Conservation (phyloP, 2,113 vertebrate species). For the Orycteropus afer region DNA sequence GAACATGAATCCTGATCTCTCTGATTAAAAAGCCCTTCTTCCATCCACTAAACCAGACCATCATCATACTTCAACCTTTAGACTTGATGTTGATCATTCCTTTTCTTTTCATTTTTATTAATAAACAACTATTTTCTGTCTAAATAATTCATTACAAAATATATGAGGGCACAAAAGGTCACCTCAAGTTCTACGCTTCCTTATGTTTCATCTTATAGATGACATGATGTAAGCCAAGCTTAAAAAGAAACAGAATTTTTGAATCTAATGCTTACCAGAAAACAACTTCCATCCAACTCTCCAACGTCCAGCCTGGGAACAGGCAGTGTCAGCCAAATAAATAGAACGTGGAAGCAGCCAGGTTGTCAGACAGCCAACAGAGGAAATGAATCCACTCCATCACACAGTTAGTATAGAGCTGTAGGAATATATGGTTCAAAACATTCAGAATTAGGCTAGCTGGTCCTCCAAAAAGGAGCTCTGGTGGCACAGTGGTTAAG, state of each 20-base stretch:
- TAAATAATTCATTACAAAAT: slow-evolving; percentile 1
- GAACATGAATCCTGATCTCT: neutral
- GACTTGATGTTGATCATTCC: neutral
- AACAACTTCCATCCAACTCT: neutral
- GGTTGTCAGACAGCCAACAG: neutral
- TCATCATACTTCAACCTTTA: neutral
- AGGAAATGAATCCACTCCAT: neutral
- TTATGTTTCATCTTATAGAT: neutral
- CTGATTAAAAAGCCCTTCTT: neutral
- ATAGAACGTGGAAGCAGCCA: neutral
- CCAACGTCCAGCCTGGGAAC: neutral
- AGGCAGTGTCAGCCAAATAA: neutral
- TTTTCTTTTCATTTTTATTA: neutral
- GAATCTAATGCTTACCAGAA: neutral
- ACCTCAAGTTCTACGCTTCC: neutral
- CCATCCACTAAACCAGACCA: neutral
- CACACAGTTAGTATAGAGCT: neutral
- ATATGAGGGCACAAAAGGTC: neutral
- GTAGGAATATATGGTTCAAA: neutral
- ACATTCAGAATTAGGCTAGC: neutral
- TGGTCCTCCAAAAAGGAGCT: neutral
- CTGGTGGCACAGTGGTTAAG: too few species aligned
- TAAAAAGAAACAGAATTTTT: slow-evolving; percentile 21
- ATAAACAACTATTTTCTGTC: slow-evolving; percentile 4
- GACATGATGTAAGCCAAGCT: slow-evolving; percentile 17